phyloP scores from a whole-genome alignment of 2,797 vertebrate genomes.

The Megaceryle alcyon region DNA sequence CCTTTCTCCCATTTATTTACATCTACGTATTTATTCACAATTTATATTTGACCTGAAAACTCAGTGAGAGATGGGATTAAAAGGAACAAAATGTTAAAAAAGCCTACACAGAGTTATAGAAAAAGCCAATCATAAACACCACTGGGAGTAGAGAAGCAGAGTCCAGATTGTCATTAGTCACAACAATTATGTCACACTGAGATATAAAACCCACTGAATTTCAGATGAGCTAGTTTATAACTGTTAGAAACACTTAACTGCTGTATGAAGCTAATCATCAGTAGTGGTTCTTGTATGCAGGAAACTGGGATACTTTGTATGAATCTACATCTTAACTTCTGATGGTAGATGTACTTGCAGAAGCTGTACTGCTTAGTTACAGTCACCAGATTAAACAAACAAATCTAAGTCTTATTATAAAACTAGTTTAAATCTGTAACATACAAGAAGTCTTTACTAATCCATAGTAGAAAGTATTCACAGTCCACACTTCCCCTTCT shows the following conservation, averaged over 20 bases:
- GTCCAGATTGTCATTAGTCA: constrained; percentile 28
- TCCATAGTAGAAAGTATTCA: background rate
- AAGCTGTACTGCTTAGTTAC: background rate
- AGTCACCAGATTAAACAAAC: background rate
- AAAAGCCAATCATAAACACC: background rate
- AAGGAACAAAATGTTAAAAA: background rate
- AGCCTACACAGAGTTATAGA: background rate
- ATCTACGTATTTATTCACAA: background rate
- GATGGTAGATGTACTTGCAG: background rate
- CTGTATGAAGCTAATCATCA: background rate
- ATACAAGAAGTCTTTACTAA: background rate
- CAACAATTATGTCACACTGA: background rate
- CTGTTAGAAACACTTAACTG: background rate
- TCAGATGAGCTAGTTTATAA: background rate
- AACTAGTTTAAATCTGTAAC: background rate
- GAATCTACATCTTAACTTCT: background rate
- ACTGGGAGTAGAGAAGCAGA: background rate
- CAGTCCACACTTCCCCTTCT: background rate
- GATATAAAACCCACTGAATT: background rate
- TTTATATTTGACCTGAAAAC: background rate
- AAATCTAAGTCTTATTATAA: background rate
- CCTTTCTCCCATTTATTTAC: background rate
- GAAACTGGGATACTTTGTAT: background rate
- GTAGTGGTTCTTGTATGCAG: background rate
- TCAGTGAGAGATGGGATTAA: background rate